phyloP scores from a whole-genome alignment of 2,888 invertebrate genomes.

The Biston stratarius region DNA sequence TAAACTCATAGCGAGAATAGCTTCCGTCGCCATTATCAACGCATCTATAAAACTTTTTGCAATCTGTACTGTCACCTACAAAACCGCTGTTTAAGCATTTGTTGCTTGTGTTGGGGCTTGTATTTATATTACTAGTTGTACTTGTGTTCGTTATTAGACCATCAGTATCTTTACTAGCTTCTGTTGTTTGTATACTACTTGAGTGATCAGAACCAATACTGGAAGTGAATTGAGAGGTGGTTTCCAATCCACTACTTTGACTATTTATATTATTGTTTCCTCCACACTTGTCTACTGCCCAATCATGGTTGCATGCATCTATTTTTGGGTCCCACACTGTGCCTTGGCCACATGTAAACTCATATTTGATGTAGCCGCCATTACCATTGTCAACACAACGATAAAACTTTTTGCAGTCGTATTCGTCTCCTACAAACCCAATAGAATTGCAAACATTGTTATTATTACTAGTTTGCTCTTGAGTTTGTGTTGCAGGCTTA shows the following conservation, averaged over 20 bases:
- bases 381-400: slow-evolving; percentile 86
- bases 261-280: slow-evolving; percentile 30
- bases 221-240: slow-evolving; percentile 39
- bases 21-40: slow-evolving; percentile 87
- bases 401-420: slow-evolving; percentile 89
- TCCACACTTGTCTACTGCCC: slow-evolving; percentile 69
- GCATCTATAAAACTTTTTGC: slow-evolving; percentile 92
- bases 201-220: slow-evolving; percentile 17
- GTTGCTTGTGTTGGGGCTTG: slow-evolving; percentile 36
- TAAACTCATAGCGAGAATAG: slow-evolving; percentile 89
- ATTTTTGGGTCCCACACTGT: slow-evolving; percentile 87
- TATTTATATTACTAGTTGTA: slow-evolving; percentile 40
- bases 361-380: slow-evolving; percentile 77
- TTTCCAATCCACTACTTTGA: slow-evolving; percentile 39
- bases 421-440: slow-evolving; percentile 86
- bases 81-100: slow-evolving; percentile 85
- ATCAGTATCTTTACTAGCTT: slow-evolving; percentile 33
- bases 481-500: slow-evolving; percentile 16
- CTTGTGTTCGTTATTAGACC: slow-evolving; percentile 26
- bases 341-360: slow-evolving; percentile 86
- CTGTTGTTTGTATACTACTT: slow-evolving; percentile 20
- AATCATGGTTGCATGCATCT: slow-evolving; percentile 86
- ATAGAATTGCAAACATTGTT: slow-evolving; percentile 65
- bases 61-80: slow-evolving; percentile 89
- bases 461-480: slow-evolving; percentile 26